Evolutionary conservation across 2,113 vertebrate genomes (phyloP), one percentile per base, ranked within the genome.

Genomic region (Sula dactylatra): DNA sequence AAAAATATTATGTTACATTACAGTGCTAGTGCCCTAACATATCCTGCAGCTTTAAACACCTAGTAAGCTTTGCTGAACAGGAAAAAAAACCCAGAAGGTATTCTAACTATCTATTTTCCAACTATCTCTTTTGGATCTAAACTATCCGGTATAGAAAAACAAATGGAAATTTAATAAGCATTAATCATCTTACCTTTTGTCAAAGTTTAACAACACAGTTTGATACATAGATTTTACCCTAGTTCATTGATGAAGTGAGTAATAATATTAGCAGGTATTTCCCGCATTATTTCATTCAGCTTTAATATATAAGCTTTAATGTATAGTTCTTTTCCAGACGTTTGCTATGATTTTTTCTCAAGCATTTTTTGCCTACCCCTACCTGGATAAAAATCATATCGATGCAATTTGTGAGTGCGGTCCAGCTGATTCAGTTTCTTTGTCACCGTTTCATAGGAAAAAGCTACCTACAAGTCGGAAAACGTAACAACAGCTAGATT

Each of bases 381-480:
- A 9, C 26, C 13, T 64, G 21, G 11, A 4, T 64, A 66, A 45
- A 84, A 90, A 34, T 73, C 2, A 7, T 40, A 27, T 20, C 21
- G 34, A 54, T 73, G 22, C 42, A 56, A 18, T 40, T 65, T 74
- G 71, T 31, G 74, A 45, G 36, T 59, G 36, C 3, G 2, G 15
- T 73, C 25, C 25, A 65, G 32, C 61, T 67, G 44, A 64, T 64
- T 79, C 66, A 49, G 49, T 67, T 84, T 94, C 47, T 82, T 27
- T 69, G 20, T 83, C 62, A 27, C 0, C 0, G 24, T 89, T 90
- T 91, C 71, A 26, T 31, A 98, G 96, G 55, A 97, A 73, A 69
- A 77, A 71, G 91, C 96, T 95, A n/a, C 38, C 18, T 62, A 11
- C 27, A 65, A 97, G 69, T 42, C 92, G 83, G 94, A 95, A 94